Evolutionary conservation across 1,140 invertebrate genomes (phyloP).

Genomic region (Macrosteles quadrilineatus): DNA sequence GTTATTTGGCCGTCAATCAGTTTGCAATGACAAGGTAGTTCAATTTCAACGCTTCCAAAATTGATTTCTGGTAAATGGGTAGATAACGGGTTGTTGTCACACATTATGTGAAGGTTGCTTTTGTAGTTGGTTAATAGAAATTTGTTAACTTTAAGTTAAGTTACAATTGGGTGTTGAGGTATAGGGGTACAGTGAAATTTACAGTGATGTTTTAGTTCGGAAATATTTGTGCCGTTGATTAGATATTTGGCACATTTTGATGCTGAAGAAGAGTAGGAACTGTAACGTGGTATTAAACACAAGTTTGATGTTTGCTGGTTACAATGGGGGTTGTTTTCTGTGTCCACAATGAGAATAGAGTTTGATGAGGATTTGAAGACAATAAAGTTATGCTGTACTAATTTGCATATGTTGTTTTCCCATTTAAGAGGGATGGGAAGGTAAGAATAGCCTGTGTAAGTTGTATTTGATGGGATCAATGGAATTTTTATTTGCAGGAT

Average conservation of each 20-base stretch:
- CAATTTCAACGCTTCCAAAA: neutral
- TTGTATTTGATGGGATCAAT: no score
- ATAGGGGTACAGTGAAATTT: neutral
- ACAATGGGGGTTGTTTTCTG: neutral
- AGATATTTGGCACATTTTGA: no score
- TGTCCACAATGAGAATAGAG: neutral
- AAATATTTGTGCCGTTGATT: no score
- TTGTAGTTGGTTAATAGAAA: neutral
- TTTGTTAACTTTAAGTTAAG: neutral
- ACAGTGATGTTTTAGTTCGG: no score
- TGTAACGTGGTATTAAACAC: neutral
- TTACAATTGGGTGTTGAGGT: neutral
- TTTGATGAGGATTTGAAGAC: neutral
- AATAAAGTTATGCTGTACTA: neutral
- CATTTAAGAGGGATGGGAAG: neutral
- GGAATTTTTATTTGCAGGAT: no score
- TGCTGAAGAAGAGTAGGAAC: neutral
- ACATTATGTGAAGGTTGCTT: neutral
- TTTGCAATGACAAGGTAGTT: neutral
- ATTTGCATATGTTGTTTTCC: neutral
- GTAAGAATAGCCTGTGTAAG: neutral
- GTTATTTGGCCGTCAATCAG: neutral
- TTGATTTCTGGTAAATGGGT: neutral
- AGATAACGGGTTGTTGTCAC: neutral
- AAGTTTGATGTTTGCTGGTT: neutral